These are phyloP conservation scores for Hermaeophaga mercurialis DNA, from an alignment of 2,888 invertebrate genomes.

Conservation along the genomic window DNA sequence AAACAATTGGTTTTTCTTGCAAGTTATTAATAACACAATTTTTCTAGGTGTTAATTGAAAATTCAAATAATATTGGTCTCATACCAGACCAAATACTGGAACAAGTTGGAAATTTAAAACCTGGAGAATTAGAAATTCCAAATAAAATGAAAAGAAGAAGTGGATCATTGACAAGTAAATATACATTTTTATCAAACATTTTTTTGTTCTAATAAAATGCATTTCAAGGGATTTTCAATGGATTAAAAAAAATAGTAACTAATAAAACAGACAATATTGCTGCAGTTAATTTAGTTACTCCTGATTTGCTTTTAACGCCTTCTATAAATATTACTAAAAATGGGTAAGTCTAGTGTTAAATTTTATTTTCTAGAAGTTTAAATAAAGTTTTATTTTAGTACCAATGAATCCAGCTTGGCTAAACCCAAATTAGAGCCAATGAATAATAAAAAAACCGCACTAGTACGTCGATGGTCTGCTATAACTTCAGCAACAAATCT, in stretches of 20 bases:
- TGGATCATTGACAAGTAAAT: constrained; percentile 82
- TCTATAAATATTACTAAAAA: constrained; percentile 69
- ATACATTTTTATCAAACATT: constrained; percentile 8
- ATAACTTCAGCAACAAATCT: constrained; percentile 56
- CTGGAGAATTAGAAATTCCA: constrained; percentile 57
- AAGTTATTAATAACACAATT: neutral
- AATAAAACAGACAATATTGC: constrained; percentile 60
- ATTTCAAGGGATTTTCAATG: constrained; percentile 72
- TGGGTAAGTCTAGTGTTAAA: constrained; percentile 63
- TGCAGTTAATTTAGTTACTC: constrained; percentile 47
- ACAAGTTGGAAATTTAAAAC: constrained; percentile 49
- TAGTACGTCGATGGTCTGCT: constrained; percentile 64
- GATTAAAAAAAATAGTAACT: constrained; percentile 78
- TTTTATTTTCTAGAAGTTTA: neutral
- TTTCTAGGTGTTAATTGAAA: constrained; percentile 74
- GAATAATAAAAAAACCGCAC: constrained; percentile 40
- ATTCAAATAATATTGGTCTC: constrained; percentile 75
- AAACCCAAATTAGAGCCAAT: constrained; percentile 16
- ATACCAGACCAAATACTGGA: constrained; percentile 67
- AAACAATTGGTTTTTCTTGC: neutral
- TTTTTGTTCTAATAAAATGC: neutral
- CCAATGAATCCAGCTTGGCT: constrained; percentile 1
- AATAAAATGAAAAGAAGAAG: constrained; percentile 77
- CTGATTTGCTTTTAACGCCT: constrained; percentile 61
- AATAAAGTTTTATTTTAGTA: constrained; percentile 1